phyloP scores from a whole-genome alignment of 2,797 vertebrate genomes.

The Chromis chromis region DNA sequence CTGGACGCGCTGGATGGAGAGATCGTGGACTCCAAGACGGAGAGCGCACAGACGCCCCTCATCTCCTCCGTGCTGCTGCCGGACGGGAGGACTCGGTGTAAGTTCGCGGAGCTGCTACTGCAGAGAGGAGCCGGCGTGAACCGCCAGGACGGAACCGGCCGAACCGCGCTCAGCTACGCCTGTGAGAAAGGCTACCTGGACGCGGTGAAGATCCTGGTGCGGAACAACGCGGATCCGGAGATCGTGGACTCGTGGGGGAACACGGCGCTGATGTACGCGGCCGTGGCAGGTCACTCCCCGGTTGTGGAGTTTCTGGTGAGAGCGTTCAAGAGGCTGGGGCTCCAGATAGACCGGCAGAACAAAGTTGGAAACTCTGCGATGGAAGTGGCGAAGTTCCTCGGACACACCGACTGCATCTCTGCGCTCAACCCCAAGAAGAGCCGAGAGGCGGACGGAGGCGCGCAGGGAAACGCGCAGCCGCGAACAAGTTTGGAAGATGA shows the following conservation, averaged over 20 bases:
- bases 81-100: constrained; percentile 61
- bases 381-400: constrained; percentile 79
- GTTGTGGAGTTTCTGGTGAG: constrained; percentile 82
- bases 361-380: constrained; percentile 82
- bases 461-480: constrained; percentile 16
- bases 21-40: constrained; percentile 76
- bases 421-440: constrained; percentile 68
- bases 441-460: constrained; percentile 18
- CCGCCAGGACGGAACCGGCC: constrained; percentile 71
- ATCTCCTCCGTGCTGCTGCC: constrained; percentile 78
- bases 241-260: constrained; percentile 81
- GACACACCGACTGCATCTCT: constrained; percentile 77
- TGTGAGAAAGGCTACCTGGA: constrained; percentile 82
- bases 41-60: constrained; percentile 78
- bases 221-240: constrained; percentile 80
- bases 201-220: constrained; percentile 79
- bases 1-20: constrained; percentile 82
- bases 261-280: constrained; percentile 80
- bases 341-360: constrained; percentile 82
- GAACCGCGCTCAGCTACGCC: constrained; percentile 81
- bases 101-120: constrained; percentile 80
- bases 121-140: constrained; percentile 80
- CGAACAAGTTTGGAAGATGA: background rate
- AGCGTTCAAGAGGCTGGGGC: constrained; percentile 84
- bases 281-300: constrained; percentile 67